phyloP scores from a whole-genome alignment of 2,888 invertebrate genomes.

The Globia sparganii region DNA sequence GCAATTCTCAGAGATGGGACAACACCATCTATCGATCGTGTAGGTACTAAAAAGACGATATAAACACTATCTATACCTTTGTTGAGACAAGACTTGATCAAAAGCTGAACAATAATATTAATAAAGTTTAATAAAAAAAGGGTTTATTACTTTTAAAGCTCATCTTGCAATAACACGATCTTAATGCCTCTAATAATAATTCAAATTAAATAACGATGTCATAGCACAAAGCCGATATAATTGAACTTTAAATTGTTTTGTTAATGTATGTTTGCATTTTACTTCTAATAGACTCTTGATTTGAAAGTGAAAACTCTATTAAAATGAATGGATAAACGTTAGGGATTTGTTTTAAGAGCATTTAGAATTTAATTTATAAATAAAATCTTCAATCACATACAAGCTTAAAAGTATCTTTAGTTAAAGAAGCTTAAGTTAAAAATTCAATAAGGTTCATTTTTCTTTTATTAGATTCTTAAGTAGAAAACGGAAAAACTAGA shows the following conservation, averaged over 20 bases:
- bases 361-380: background rate
- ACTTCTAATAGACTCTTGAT: slow-evolving; percentile 3
- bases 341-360: background rate
- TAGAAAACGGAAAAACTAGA: background rate
- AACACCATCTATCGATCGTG: background rate
- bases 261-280: background rate
- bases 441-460: background rate
- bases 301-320: background rate
- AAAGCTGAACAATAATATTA: background rate
- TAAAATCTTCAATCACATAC: background rate
- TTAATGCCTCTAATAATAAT: slow-evolving; percentile 7
- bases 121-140: slow-evolving; percentile 3
- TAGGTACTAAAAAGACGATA: background rate
- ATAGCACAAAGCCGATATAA: slow-evolving; percentile 25
- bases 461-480: background rate
- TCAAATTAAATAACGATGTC: slow-evolving; percentile 23
- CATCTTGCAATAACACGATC: slow-evolving; percentile 23
- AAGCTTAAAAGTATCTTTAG: background rate
- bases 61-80: background rate
- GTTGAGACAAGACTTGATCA: background rate
- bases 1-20: background rate
- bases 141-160: background rate
- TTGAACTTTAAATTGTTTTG: slow-evolving; percentile 33
- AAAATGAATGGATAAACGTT: slow-evolving; percentile 18
- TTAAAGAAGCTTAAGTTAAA: background rate